Evolutionary conservation across 2,888 invertebrate genomes (phyloP).

Genomic region (Agrilus biguttatus): DNA sequence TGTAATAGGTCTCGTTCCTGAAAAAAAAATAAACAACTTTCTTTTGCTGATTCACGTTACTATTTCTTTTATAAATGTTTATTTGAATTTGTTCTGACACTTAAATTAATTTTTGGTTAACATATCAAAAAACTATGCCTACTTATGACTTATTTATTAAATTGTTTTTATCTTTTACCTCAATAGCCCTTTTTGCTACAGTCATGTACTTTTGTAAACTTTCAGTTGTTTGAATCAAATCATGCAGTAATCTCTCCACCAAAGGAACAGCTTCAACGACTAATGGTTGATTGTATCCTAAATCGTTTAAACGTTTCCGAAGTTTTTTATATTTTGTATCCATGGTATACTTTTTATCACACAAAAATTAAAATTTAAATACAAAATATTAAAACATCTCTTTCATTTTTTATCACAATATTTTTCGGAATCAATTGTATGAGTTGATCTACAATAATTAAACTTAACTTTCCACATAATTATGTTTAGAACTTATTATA

Average conservation of each 20-base stretch:
- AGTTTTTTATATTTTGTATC: conserved; percentile 20
- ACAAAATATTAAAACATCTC: neutral
- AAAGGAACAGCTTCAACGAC: conserved; percentile 64
- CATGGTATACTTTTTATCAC: conserved; percentile 13
- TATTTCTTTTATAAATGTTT: neutral
- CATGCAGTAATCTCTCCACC: conserved; percentile 65
- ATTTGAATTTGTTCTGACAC: neutral
- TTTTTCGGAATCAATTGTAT: neutral
- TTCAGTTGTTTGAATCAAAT: conserved; percentile 77
- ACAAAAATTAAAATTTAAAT: conserved; percentile 2
- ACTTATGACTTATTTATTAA: neutral
- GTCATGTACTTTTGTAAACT: conserved; percentile 74
- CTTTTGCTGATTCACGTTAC: neutral
- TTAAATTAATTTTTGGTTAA: neutral
- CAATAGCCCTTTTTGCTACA: conserved; percentile 51
- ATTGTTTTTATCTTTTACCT: conserved; percentile 29
- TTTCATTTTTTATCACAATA: conserved; percentile 4
- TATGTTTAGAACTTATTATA: no score
- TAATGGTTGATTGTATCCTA: conserved; percentile 68
- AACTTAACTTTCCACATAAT: no score
- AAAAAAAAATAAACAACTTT: conserved; percentile 14
- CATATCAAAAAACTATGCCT: neutral
- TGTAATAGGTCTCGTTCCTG: conserved; percentile 56
- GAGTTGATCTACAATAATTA: no score
- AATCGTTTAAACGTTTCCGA: conserved; percentile 61